Evolutionary conservation across 2,797 vertebrate genomes (phyloP), one percentile per base, ranked within the genome.

Genomic region (Protonibea diacanthus): DNA sequence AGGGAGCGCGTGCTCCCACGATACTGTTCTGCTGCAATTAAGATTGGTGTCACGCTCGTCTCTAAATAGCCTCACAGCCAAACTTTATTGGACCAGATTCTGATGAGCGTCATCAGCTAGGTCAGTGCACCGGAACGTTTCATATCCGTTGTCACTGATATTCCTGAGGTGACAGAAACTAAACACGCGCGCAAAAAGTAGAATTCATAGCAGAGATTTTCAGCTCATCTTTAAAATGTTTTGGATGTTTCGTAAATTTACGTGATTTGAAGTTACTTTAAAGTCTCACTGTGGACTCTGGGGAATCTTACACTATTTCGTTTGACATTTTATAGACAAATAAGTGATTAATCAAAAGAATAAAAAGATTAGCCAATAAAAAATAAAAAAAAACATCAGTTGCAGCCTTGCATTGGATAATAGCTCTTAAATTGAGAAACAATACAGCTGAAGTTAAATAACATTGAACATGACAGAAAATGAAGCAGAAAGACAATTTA

Each of bases 31-130:
- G 56, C 82, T 70, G 83, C 90, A 89, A 91, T 93, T 92, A 91
- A 86, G 80, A 91, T 89, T 60, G 61, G 86, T 91, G 93, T 91
- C 91, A 91, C 77, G 84, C 71, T 88, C 6, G 15, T 86, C 91
- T 88, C 72, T 80, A 90, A 93, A 93, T 93, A 93, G 89, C 75
- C 49, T 79, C 21, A 61, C 40, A 75, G 63, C 69, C 74, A 85
- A 83, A 85, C 81, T 80, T 70, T 71, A 71, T 12, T 83, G 86
- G 82, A 88, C 72, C 76, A 80, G 65, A 82, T 87, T 86, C 55
- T 72, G 80, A 91, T 80, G 83, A 86, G 85, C 63, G 74, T 77
- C 74, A 69, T 78, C 80, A 69, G 80, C 61, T 78, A 73, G 87
- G 85, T 89, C 86, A 83, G 29, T 14, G 25, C 71, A 77, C 25